Conservation (phyloP, 2,797 vertebrate species). For the Gephyroberyx darwinii region DNA sequence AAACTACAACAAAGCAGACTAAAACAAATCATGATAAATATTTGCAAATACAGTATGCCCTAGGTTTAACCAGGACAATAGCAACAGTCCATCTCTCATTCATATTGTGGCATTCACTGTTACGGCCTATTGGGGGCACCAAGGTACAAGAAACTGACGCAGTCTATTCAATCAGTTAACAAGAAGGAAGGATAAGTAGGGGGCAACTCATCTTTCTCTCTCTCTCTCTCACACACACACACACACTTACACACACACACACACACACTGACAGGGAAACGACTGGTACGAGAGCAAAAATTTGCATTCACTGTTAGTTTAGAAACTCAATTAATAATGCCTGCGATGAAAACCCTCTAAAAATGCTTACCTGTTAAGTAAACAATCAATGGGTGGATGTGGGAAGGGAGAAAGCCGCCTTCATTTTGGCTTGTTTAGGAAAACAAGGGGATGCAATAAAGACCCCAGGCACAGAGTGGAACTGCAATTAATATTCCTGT, state of each 20-base stretch:
- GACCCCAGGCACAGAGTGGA: conserved; percentile 58
- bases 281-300: conserved; percentile 26
- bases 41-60: not conserved
- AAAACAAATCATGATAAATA: not conserved
- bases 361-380: conserved; percentile 65
- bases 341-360: conserved; percentile 54
- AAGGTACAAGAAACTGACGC: conserved; percentile 64
- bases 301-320: conserved; percentile 59
- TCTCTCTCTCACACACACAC: not conserved
- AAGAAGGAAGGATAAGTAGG: conserved; percentile 61
- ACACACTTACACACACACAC: conserved; percentile 4
- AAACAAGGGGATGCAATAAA: conserved; percentile 62
- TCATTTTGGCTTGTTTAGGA: conserved; percentile 60
- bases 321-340: conserved; percentile 64
- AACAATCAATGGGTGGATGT: conserved; percentile 66
- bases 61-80: not conserved
- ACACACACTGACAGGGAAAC: conserved; percentile 38
- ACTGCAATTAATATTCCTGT: conserved; percentile 76
- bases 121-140: conserved; percentile 77
- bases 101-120: conserved; percentile 9
- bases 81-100: conserved; percentile 1
- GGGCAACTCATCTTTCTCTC: conserved; percentile 37
- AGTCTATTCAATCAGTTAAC: conserved; percentile 15
- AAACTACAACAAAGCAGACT: not conserved
- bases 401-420: conserved; percentile 45